Evolutionary conservation across 35 echinoderm and acorn worm genomes (phyloP).

Genomic region (Diadema setosum): DNA sequence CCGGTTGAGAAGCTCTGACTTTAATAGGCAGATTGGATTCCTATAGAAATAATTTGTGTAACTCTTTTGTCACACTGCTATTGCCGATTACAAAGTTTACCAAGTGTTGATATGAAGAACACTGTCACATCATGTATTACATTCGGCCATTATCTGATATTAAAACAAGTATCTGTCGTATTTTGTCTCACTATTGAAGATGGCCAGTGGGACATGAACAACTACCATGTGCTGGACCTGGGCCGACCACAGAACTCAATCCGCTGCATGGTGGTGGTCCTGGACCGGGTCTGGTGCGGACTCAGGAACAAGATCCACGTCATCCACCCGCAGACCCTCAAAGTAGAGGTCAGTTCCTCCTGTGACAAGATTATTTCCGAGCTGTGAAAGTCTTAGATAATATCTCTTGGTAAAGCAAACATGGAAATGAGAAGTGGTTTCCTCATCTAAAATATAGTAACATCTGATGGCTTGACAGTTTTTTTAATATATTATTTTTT

Average conservation of each 20-base stretch:
- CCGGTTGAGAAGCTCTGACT: too few species aligned
- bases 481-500: neutral
- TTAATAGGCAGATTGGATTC: too few species aligned
- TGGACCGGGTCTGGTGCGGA: slow-evolving; percentile 90
- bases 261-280: slow-evolving; percentile 84
- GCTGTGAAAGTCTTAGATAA: neutral
- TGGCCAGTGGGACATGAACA: slow-evolving; percentile 92
- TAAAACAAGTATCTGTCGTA: too few species aligned
- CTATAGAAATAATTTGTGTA: too few species aligned
- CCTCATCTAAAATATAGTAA: neutral
- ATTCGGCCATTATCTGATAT: too few species aligned
- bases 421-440: neutral
- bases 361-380: neutral
- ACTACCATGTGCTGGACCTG: slow-evolving; percentile 92
- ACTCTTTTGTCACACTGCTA: too few species aligned
- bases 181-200: too few species aligned
- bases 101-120: too few species aligned
- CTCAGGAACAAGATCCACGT: slow-evolving; percentile 94
- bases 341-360: slow-evolving; percentile 77
- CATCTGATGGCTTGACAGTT: neutral
- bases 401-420: neutral
- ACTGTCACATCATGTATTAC: too few species aligned
- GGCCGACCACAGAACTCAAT: slow-evolving; percentile 86
- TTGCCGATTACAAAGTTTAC: too few species aligned
- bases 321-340: slow-evolving; percentile 89